These are phyloP conservation scores for Aspidiotus destructor DNA, from an alignment of 2,888 invertebrate species.

Conservation along the genomic window DNA sequence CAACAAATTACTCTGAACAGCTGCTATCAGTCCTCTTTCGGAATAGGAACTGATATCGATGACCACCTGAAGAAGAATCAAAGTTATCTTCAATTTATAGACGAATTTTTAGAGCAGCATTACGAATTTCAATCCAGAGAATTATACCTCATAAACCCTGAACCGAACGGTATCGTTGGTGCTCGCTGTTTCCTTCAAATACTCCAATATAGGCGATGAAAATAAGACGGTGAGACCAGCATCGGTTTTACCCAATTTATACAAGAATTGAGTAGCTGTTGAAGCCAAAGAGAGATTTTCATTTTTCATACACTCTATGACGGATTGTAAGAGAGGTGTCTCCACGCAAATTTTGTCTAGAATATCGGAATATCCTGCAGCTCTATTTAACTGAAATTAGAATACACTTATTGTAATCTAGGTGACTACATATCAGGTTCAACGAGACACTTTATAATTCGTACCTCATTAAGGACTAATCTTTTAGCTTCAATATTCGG, in stretches of 20 bases:
- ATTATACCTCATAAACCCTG: conserved; percentile 56
- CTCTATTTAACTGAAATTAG: conserved; percentile 16
- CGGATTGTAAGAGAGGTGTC: conserved; percentile 14
- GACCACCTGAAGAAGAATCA: not conserved
- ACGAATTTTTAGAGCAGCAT: too few species aligned
- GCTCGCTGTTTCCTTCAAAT: conserved; percentile 50
- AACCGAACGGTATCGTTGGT: conserved; percentile 53
- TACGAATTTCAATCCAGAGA: too few species aligned
- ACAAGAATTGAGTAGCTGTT: conserved; percentile 10
- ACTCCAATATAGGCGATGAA: conserved; percentile 48
- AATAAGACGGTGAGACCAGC: conserved; percentile 39
- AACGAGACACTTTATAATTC: too few species aligned
- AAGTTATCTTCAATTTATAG: too few species aligned
- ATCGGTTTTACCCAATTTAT: conserved; percentile 8
- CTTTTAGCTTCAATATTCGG: conserved; percentile 41
- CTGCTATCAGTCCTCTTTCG: not conserved
- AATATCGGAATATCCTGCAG: conserved; percentile 4
- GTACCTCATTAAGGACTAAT: conserved; percentile 21
- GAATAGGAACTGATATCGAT: conserved; percentile 11
- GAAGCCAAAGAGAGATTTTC: conserved; percentile 20
- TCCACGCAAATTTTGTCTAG: conserved; percentile 16
- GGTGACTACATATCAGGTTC: not conserved
- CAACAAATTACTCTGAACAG: conserved; percentile 6
- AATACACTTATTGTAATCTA: not conserved
- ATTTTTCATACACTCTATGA: conserved; percentile 19